Base-by-base conservation (phyloP, 2,797 vertebrate species). In the Triplophysa yarkandensis region DNA sequence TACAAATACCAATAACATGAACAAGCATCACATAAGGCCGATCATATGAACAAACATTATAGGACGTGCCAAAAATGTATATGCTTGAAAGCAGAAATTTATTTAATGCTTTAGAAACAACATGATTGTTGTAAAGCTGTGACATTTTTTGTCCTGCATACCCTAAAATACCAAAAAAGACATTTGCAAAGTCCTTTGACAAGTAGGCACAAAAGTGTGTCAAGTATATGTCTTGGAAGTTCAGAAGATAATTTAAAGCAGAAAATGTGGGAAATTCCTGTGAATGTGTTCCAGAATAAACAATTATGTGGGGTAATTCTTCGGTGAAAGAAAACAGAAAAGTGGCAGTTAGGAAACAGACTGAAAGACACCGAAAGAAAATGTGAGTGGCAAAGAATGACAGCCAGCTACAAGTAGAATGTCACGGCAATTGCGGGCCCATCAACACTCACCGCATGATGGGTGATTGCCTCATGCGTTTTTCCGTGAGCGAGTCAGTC, bases 391-490 rank as follows among this genome's bases (percentile, higher is more conserved):
- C 61, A 61, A 68, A 92, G 95, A 96, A 95, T 91, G 94, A 96
- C 94, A 95, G 91, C 93, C 93, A 94, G 92, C 92, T 90, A 92
- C 92, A 92, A 90, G 90, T 94, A 98, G 95, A 98, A 99, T 98
- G 96, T 98, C 96, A 99, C 94, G 92, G 96, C 97, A 98, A 99
- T 98, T 98, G 95, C 93, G 93, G 94, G 95, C 93, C 95, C 97
- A 98, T 99, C 96, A 98, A 93, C 84, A 92, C 92, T 89, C 90
- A 87, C 92, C 80, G 94, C 93, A 94, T 94, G 94, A 94, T 93
- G 96, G 93, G 94, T 98, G 97, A 99, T 99, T 99, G 95, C 97
- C 95, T 94, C 91, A 91, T 94, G 94, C 95, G 96, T 88, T 93
- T n/a, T 92, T 92, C 71, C 23, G 93, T 92, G 92, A 95, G 93